Base-by-base conservation (phyloP, 2,888 invertebrate species). In the Orthonevra nobilis region DNA sequence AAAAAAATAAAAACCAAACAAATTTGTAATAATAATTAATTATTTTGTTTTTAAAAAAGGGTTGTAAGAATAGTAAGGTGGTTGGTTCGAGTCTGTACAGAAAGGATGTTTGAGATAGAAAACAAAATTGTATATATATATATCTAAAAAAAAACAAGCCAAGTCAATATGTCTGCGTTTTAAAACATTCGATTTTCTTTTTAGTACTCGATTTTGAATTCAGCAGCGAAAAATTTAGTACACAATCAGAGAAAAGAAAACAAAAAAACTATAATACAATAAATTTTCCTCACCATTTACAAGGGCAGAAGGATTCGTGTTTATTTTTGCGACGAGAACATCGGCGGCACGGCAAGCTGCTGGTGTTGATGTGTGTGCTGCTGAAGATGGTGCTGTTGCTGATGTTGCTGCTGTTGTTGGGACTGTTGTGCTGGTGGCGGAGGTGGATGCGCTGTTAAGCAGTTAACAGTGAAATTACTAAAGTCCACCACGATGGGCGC, bases 401-500 rank as follows among this genome's bases (percentile, higher is more conserved):
- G 85, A 69, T 85, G 85, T 20, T 66, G 54, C 3, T 73, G 68
- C 14, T 38, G 23, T 4, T 69, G 50, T 17, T 60, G 69, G 12
- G 81, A 6, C 50, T 81, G 75, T 12, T 40, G 48, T 17, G 66
- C 56, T 7, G 74, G 50, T 5, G 73, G 64, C 4, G 82, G 75
- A 10, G 77, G 77, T 17, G 66, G 79, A 50, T 73, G 73, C 7
- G 83, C 69, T 4, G 83, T 83, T 50, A 84, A 50, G 66, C 85
- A 85, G 82, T 85, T 85, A 10, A 85, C 83, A 36, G 84, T 83
- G 54, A 85, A 85, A 81, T 85, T 86, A 56, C 84, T 84, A 48
- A 85, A 85, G 70, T 86, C 86, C 19, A 86, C 85, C 60, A 85
- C 85, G 68, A 85, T 85, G 3, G 85, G 85, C 12, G 85, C 84